These are phyloP conservation scores for Drosophila pullipes DNA, from an alignment of 2,888 invertebrate species.

Conservation along the genomic window DNA sequence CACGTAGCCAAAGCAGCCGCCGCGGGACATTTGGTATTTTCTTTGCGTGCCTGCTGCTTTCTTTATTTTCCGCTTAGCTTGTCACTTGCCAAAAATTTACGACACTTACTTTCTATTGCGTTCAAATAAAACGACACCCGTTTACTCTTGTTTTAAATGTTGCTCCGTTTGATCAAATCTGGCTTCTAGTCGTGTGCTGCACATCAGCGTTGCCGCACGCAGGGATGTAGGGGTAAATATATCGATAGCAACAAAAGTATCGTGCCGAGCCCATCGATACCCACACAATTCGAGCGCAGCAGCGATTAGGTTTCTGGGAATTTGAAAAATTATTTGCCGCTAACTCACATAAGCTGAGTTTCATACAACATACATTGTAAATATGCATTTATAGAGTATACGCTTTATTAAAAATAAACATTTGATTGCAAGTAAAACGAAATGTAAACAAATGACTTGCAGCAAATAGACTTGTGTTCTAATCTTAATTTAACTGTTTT, in stretches of 20 bases:
- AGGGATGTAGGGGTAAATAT: constrained; percentile 54
- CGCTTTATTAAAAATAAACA: not conserved
- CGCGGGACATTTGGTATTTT: constrained; percentile 10
- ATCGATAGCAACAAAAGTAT: constrained; percentile 48
- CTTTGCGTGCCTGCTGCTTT: constrained; percentile 1
- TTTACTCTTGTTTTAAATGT: constrained; percentile 33
- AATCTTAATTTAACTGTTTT: not conserved
- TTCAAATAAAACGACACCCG: constrained; percentile 18
- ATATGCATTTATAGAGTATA: not conserved
- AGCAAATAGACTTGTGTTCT: not conserved
- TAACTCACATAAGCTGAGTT: not conserved
- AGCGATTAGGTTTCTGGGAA: constrained; percentile 35
- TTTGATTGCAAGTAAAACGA: not conserved
- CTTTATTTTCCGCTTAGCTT: constrained; percentile 5
- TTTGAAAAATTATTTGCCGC: not conserved
- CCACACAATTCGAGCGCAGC: not conserved
- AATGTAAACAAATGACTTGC: constrained; percentile 24
- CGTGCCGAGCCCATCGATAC: constrained; percentile 30
- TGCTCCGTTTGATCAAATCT: constrained; percentile 55
- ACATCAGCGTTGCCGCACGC: constrained; percentile 59
- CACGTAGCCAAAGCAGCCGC: constrained; percentile 31
- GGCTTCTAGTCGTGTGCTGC: constrained; percentile 51
- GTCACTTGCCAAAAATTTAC: constrained; percentile 20
- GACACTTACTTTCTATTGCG: constrained; percentile 30
- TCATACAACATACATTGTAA: not conserved